Evolutionary conservation across 2,113 vertebrate genomes (phyloP).

Genomic region (Pelusios castaneus): DNA sequence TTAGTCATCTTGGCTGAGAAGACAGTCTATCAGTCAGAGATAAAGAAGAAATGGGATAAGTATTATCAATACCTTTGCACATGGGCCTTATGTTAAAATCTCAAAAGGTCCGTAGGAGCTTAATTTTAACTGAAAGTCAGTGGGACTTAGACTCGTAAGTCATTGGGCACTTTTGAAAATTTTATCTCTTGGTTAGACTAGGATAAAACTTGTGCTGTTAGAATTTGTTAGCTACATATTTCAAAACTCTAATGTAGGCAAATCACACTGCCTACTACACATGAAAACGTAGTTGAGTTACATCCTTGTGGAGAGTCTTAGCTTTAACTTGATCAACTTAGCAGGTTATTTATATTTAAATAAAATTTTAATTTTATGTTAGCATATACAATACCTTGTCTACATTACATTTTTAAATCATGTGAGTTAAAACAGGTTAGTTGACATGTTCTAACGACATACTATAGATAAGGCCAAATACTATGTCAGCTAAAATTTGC

Average conservation of each 20-base stretch:
- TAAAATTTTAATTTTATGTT: not conserved
- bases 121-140: not conserved
- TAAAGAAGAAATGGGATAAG: not conserved
- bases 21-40: not conserved
- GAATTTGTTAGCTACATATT: not conserved
- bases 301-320: not conserved
- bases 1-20: not conserved
- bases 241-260: not conserved
- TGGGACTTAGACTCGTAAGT: not conserved
- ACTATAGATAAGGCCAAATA: not conserved
- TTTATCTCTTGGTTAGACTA: not conserved
- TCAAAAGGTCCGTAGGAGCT: not conserved
- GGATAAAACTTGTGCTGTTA: not conserved
- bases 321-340: not conserved
- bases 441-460: not conserved
- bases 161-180: not conserved
- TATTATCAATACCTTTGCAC: too few relatives aligned
- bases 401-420: not conserved
- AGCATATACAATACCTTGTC: not conserved
- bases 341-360: not conserved
- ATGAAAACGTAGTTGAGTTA: not conserved
- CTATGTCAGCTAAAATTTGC: not conserved
- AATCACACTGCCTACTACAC: not conserved
- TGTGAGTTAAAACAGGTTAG: not conserved
- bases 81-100: not conserved